These are phyloP conservation scores for Platyura marginata DNA, from an alignment of 1,140 invertebrate species.

Conservation along the genomic window DNA sequence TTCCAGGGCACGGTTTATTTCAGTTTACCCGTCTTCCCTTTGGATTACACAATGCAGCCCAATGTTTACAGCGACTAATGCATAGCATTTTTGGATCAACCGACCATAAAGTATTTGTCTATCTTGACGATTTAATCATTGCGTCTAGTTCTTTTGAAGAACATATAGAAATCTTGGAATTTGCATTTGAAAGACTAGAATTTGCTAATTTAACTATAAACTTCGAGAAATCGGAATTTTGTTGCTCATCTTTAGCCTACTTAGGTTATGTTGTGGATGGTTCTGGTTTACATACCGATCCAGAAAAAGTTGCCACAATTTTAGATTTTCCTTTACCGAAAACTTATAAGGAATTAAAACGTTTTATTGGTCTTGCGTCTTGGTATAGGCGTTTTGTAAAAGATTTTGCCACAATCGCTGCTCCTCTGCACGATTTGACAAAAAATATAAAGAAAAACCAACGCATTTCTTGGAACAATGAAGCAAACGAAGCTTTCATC, in stretches of 20 bases:
- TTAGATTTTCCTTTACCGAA: constrained; percentile 5
- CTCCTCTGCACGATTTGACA: constrained; percentile 14
- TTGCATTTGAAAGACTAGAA: constrained; percentile 16
- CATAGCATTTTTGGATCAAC: constrained; percentile 4
- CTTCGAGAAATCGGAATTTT: constrained; percentile 24
- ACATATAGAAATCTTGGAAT: constrained; percentile 5
- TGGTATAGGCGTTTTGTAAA: constrained; percentile 21
- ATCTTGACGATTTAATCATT: constrained; percentile 14
- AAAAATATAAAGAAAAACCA: constrained; percentile 8
- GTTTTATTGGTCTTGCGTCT: constrained; percentile 12
- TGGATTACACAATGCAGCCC: constrained; percentile 25
- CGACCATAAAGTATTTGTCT: constrained; percentile 4
- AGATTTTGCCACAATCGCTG: constrained; percentile 13
- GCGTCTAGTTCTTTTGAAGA: constrained; percentile 8
- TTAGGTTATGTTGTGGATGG: constrained; percentile 8
- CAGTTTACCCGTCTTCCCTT: constrained; percentile 22
- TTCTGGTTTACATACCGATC: constrained; percentile 4
- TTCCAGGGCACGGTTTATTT: constrained; percentile 16
- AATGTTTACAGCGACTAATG: constrained; percentile 27
- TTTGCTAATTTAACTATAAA: constrained; percentile 26
- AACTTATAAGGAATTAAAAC: constrained; percentile 4
- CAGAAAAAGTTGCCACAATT: constrained; percentile 4
- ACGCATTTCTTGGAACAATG: constrained; percentile 1
- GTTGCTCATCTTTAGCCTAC: constrained; percentile 11
- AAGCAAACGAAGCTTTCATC: not conserved